Evolutionary conservation across 2,797 vertebrate genomes (phyloP).

Genomic region (Sorex maritimensis): DNA sequence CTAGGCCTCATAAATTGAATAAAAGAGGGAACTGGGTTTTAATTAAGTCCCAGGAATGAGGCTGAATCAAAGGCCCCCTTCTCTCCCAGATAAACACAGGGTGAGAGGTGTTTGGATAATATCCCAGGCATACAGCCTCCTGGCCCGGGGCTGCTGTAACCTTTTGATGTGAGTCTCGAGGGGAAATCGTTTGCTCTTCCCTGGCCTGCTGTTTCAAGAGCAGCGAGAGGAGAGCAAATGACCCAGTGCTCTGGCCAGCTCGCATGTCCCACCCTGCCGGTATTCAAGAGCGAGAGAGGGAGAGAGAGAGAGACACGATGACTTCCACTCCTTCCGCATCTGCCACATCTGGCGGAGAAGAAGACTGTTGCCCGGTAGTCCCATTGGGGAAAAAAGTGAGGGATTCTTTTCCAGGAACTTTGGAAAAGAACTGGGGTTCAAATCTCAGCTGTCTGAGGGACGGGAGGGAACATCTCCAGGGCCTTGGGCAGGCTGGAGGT

Average conservation of each 20-base stretch:
- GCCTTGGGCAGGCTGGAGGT: neutral
- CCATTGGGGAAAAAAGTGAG: neutral
- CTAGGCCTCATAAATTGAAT: slow-evolving; percentile 96
- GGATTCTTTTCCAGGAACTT: neutral
- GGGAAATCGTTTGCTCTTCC: slow-evolving; percentile 67
- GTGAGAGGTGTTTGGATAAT: slow-evolving; percentile 90
- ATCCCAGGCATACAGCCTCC: slow-evolving; percentile 85
- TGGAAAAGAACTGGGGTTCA: neutral
- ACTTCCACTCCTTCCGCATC: neutral
- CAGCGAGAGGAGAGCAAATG: slow-evolving; percentile 19
- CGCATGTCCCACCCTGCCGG: neutral
- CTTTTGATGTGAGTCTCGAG: slow-evolving; percentile 88
- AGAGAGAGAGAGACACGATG: neutral
- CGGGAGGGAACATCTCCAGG: neutral
- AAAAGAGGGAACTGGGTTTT: slow-evolving; percentile 96
- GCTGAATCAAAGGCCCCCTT: slow-evolving; percentile 91
- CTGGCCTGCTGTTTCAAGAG: slow-evolving; percentile 4
- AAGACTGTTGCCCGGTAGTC: neutral
- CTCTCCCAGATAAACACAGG: slow-evolving; percentile 89
- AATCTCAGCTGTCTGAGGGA: neutral
- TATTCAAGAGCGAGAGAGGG: neutral
- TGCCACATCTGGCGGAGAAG: slow-evolving; percentile 32
- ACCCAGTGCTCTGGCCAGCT: slow-evolving; percentile 59
- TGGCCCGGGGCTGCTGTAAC: slow-evolving; percentile 76
- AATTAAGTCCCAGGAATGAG: slow-evolving; percentile 96